phyloP scores from a whole-genome alignment of 1,140 invertebrate species.

The Drosophila paulistorum region DNA sequence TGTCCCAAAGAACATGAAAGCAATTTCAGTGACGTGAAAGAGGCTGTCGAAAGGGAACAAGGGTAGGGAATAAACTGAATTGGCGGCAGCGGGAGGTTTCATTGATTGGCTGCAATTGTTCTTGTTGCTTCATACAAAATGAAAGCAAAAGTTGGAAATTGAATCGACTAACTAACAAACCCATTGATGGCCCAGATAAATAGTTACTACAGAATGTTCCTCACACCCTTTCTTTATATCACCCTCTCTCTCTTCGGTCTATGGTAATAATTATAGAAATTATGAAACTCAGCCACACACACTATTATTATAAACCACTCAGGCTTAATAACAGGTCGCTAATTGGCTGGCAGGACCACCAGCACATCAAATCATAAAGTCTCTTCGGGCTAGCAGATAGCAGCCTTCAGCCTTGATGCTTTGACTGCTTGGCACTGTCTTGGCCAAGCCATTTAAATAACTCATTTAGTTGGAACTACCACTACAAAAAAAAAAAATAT shows the following conservation, averaged over 20 bases:
- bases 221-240: too few species aligned
- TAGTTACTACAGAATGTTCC: neutral
- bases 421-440: neutral
- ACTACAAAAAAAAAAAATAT: neutral
- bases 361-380: conserved; percentile 61
- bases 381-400: neutral
- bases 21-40: conserved; percentile 64
- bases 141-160: conserved; percentile 62
- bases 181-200: conserved; percentile 27
- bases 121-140: conserved; percentile 23
- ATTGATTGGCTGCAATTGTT: conserved; percentile 71
- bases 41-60: neutral
- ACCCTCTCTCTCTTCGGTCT: neutral
- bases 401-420: conserved; percentile 48
- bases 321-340: conserved; percentile 76
- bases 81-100: neutral
- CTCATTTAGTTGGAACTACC: conserved; percentile 65
- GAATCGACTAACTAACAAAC: neutral
- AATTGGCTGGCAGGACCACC: conserved; percentile 79
- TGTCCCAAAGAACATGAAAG: conserved; percentile 66
- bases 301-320: conserved; percentile 80
- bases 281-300: conserved; percentile 47
- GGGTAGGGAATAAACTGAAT: neutral
- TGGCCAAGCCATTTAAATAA: conserved; percentile 72
- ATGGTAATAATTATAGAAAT: conserved; percentile 66